phyloP scores from a whole-genome alignment of 2,113 vertebrate genomes.

The Numenius arquata region DNA sequence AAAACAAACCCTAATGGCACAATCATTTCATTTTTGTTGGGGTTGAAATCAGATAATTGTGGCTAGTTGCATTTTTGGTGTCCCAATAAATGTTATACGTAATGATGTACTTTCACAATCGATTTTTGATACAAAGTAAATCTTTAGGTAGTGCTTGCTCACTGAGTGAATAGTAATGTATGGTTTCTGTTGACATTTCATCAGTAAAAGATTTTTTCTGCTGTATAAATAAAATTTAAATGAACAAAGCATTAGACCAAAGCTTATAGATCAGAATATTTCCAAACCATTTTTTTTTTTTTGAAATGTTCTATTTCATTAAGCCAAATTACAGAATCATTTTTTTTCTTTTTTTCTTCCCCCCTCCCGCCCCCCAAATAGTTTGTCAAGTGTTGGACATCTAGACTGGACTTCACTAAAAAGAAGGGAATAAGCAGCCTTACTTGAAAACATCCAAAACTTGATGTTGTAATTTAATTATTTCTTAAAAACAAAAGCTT shows the following conservation, averaged over 20 bases:
- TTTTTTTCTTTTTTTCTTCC: background rate
- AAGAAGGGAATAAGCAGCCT: background rate
- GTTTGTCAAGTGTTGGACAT: background rate
- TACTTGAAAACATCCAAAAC: background rate
- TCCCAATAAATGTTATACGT: background rate
- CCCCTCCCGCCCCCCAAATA: fast-evolving
- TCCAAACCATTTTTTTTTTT: background rate
- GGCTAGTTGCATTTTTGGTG: background rate
- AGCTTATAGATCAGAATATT: background rate
- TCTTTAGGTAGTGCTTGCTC: background rate
- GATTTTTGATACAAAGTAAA: background rate
- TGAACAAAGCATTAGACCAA: background rate
- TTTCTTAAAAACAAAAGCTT: background rate
- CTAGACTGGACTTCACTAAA: background rate
- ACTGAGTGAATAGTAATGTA: background rate
- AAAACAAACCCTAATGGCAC: background rate
- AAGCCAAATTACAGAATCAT: background rate
- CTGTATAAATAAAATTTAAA: background rate
- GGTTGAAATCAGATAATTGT: background rate
- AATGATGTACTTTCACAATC: background rate
- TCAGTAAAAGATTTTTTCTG: background rate
- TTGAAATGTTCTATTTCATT: background rate
- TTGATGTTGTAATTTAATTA: background rate
- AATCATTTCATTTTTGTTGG: background rate
- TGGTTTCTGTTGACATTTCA: background rate